These are phyloP conservation scores for Chiloscyllium punctatum DNA, from an alignment of 2,797 vertebrate species.

Conservation along the genomic window DNA sequence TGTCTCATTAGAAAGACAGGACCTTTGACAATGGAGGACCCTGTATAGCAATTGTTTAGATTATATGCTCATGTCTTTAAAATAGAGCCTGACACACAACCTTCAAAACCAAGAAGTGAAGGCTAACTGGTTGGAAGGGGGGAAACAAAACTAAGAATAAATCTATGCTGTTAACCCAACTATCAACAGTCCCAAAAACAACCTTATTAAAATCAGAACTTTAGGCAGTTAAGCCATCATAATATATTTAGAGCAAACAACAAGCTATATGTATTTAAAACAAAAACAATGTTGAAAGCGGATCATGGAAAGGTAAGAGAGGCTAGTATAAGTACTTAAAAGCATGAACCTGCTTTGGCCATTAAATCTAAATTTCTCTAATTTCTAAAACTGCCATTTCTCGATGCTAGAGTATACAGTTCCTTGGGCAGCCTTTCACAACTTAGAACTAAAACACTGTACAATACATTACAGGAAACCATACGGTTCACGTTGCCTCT, in stretches of 20 bases:
- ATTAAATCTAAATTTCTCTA: neutral
- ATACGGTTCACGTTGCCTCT: too few relatives aligned
- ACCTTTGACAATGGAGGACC: neutral
- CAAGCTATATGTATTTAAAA: neutral
- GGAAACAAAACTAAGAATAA: too few relatives aligned
- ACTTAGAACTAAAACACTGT: neutral
- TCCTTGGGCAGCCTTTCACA: neutral
- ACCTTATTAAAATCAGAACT: neutral
- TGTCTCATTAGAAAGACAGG: neutral
- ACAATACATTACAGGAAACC: too few relatives aligned
- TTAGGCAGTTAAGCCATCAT: neutral
- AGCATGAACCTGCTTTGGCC: neutral
- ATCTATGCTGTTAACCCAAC: neutral
- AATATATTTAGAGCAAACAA: neutral
- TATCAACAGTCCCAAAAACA: neutral
- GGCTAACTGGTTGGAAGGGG: neutral
- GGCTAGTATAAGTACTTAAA: neutral
- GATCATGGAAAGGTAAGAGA: neutral
- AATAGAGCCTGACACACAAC: too few relatives aligned
- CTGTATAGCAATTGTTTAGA: neutral
- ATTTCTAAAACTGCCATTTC: neutral
- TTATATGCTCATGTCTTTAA: too few relatives aligned
- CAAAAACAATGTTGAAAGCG: neutral
- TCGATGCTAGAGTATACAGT: neutral
- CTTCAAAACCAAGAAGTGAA: neutral